Conservation (phyloP, 2,113 vertebrate genomes). For the Daubentonia madagascariensis region DNA sequence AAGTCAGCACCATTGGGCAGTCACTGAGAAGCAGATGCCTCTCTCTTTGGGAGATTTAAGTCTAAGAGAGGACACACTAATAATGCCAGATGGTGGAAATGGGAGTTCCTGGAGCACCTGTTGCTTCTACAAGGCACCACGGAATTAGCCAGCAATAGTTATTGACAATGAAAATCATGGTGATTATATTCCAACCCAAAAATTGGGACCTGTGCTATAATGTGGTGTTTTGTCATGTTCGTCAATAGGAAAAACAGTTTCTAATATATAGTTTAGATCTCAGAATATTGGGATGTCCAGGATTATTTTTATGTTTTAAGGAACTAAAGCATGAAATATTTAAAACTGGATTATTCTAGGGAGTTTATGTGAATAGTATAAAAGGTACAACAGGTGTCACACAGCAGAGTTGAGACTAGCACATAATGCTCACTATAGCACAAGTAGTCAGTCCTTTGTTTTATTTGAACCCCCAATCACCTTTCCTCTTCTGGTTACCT, state of each 20-base stretch:
- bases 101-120: neutral
- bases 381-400: neutral
- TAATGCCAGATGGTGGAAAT: neutral
- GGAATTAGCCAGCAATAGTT: neutral
- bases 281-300: neutral
- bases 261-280: neutral
- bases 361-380: neutral
- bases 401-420: neutral
- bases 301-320: neutral
- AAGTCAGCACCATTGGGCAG: neutral
- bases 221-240: neutral
- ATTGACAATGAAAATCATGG: neutral
- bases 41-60: neutral
- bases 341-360: neutral
- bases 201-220: neutral
- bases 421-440: neutral
- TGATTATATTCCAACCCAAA: neutral
- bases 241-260: neutral
- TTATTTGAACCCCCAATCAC: neutral
- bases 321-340: neutral
- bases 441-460: neutral
- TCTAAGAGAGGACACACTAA: neutral
- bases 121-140: neutral
- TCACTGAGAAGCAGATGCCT: neutral
- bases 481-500: neutral